Evolutionary conservation across 2,113 vertebrate species (phyloP), one percentile per base, ranked within the genome.

Genomic region (Dicerorhinus sumatrensis): DNA sequence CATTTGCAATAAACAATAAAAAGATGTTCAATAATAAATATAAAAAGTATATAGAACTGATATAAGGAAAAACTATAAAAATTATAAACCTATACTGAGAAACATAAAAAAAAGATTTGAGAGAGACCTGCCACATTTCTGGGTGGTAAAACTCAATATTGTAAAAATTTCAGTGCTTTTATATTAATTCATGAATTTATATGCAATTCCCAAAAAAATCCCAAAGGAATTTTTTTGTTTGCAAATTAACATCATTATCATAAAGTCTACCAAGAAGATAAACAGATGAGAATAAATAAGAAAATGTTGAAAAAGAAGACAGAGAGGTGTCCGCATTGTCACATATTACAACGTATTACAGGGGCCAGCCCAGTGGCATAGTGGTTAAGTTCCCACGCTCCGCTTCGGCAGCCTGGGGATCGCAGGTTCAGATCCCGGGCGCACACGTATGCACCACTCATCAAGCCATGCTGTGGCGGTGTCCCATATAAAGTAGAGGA

Each of bases 161-260:
- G 18, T 48, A 36, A 96, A 91, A 73, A 58, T 58, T 33, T 81
- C 62, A 94, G 25, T 72, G 60, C n/a, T 76, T 87, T 75, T 39
- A 51, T 39, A 94, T 89, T 89, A 62, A 89, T 46, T 80, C 65
- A 81, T 39, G 89, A 92, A 89, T 81, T 67, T 89, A 91, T 54
- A 89, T 65, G 33, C 54, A 91, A 89, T 94, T 85, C 84, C 46
- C 69, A 85, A 63, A 18, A 84, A 89, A 96, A 94, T 80, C 29
- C 67, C 77, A 69, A 72, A 62, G 51, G 42, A 29, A 56, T 42
- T 79, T 69, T 69, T 87, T 96, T 93, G 42, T 25, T 80, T 85
- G 12, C 29, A 91, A 89, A 69, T 33, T 46, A 54, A 65, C 31
- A 56, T 36, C 73, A 62, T 85, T 69, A 69, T 80, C 91, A 62